Evolutionary conservation across 1,140 invertebrate genomes (phyloP).

Genomic region (Drusus annulatus): DNA sequence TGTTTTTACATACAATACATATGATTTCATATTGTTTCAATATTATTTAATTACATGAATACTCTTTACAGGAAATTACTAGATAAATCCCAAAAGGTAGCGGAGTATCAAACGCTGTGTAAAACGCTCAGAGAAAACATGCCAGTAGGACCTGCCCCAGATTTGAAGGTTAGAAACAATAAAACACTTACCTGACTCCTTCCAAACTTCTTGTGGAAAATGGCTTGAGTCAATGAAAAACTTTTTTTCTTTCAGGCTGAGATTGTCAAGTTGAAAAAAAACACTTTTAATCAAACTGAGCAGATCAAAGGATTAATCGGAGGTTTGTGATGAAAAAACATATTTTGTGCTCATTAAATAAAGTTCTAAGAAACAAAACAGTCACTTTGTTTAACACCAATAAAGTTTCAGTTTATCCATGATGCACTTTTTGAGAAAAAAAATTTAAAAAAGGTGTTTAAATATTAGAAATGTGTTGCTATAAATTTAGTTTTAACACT

Average conservation of each 20-base stretch:
- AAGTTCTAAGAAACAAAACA: no score
- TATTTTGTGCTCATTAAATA: not conserved
- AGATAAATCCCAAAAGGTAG: slow-evolving; percentile 50
- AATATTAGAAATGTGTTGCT: no score
- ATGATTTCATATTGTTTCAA: no score
- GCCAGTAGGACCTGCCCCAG: slow-evolving; percentile 3
- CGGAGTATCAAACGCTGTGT: slow-evolving; percentile 43
- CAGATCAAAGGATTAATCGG: slow-evolving; percentile 43
- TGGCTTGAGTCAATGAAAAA: not conserved
- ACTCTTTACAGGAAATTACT: slow-evolving; percentile 51
- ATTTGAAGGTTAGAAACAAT: slow-evolving; percentile 15
- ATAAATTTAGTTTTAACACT: no score
- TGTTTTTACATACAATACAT: no score
- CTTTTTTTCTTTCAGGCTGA: slow-evolving; percentile 49
- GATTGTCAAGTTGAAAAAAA: slow-evolving; percentile 41
- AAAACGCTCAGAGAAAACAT: slow-evolving; percentile 35
- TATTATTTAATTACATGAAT: no score
- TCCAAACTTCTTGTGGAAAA: not conserved
- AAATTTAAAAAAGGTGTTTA: no score
- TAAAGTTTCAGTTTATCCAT: no score
- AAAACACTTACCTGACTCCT: not conserved
- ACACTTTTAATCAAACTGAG: slow-evolving; percentile 37
- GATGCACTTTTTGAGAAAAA: no score
- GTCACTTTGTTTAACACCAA: no score
- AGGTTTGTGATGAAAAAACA: slow-evolving; percentile 39